phyloP scores from a whole-genome alignment of 1,140 invertebrate species.

The Pachyrhynchus sulphureomaculatus region DNA sequence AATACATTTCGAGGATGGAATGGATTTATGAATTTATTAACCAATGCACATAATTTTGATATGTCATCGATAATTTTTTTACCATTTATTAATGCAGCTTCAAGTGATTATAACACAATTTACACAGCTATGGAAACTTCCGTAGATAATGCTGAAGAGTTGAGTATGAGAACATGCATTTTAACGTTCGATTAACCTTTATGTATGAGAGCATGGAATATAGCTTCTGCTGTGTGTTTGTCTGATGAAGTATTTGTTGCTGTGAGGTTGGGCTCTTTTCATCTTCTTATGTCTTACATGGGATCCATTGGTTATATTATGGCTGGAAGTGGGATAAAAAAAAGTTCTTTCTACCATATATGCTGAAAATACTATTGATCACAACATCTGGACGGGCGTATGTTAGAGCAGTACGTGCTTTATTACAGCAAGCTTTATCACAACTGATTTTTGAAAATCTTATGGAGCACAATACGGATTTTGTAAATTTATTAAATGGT shows the following conservation, averaged over 20 bases:
- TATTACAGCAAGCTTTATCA: slow-evolving; percentile 30
- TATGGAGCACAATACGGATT: slow-evolving; percentile 21
- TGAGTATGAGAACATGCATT: slow-evolving; percentile 26
- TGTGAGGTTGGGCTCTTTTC: slow-evolving; percentile 29
- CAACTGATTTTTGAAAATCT: slow-evolving; percentile 30
- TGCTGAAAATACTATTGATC: slow-evolving; percentile 33
- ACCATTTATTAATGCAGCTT: slow-evolving; percentile 27
- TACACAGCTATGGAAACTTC: slow-evolving; percentile 9
- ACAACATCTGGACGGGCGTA: slow-evolving; percentile 35
- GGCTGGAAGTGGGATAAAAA: slow-evolving; percentile 34
- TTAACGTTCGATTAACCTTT: slow-evolving; percentile 25
- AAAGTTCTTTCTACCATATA: slow-evolving; percentile 32
- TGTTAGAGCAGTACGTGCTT: slow-evolving; percentile 36
- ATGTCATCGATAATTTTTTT: slow-evolving; percentile 23
- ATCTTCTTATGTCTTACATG: slow-evolving; percentile 35
- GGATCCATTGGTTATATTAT: slow-evolving; percentile 28
- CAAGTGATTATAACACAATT: slow-evolving; percentile 31
- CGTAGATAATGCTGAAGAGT: slow-evolving; percentile 13
- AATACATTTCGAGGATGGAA: slow-evolving; percentile 22
- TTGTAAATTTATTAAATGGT: slow-evolving; percentile 16
- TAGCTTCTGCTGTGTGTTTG: slow-evolving; percentile 11
- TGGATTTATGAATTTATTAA: slow-evolving; percentile 30
- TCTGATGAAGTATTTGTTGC: slow-evolving; percentile 8
- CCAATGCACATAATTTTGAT: slow-evolving; percentile 29
- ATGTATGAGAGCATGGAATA: neutral